A percentile compares a stretch with the other conserved stretches of the same genome.
Conservation (phyloP, 2,888 invertebrate species). For the Eupithecia inturbata region DNA sequence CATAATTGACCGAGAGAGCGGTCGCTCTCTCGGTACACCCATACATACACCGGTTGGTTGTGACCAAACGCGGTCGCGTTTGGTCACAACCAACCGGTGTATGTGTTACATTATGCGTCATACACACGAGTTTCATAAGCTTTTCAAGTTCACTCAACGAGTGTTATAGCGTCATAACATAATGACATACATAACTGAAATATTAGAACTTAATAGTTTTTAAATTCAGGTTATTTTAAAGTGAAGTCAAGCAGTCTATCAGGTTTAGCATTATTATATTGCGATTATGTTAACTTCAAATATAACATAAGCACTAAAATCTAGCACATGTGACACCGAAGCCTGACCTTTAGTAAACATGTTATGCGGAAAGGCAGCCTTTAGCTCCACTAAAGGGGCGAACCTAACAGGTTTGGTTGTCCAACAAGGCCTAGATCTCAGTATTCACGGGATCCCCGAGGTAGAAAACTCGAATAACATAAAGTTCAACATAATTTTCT, state of each 20-base stretch:
- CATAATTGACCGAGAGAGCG: slow-evolving; percentile 60
- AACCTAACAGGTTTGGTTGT: too few relatives aligned
- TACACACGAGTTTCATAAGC: slow-evolving; percentile 51
- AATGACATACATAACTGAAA: slow-evolving; percentile 29
- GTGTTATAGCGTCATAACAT: slow-evolving; percentile 37
- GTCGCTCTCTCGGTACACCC: too few relatives aligned
- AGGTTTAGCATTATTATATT: neutral
- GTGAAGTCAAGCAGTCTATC: neutral
- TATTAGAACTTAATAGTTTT: slow-evolving; percentile 9
- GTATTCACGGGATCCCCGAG: too few relatives aligned
- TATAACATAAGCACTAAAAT: slow-evolving; percentile 11
- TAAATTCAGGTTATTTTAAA: neutral
- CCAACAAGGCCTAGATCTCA: too few relatives aligned
- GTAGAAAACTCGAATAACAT: too few relatives aligned
- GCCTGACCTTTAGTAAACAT: slow-evolving; percentile 41
- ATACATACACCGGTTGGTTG: too few relatives aligned
- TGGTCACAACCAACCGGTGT: slow-evolving; percentile 48
- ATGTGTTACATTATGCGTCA: slow-evolving; percentile 50
- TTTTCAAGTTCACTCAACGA: slow-evolving; percentile 50
- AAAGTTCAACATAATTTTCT: too few relatives aligned
- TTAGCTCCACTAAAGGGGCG: slow-evolving; percentile 38
- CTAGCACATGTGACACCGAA: slow-evolving; percentile 30
- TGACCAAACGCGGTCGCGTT: too few relatives aligned
- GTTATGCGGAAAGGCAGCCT: slow-evolving; percentile 46
- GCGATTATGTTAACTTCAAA: neutral